Evolutionary conservation across 1,140 invertebrate genomes (phyloP).

Genomic region (Hylaeus anthracinus): DNA sequence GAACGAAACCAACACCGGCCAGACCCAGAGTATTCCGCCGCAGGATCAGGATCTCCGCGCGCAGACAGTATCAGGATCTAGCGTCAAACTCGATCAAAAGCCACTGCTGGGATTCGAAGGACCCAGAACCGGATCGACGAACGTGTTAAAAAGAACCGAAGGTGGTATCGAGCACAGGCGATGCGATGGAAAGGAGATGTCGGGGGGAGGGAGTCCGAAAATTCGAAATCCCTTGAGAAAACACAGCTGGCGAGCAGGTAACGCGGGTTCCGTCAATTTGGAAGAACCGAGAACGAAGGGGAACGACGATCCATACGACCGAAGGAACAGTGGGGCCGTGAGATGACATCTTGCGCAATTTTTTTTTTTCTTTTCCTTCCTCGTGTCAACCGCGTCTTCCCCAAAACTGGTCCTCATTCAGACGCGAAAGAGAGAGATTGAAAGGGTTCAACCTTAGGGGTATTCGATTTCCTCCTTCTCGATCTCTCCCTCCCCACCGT

Average conservation of each 20-base stretch:
- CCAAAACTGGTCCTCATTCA: conserved; percentile 48
- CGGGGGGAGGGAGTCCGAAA: conserved; percentile 53
- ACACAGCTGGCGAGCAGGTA: conserved; percentile 74
- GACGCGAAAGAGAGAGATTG: conserved; percentile 53
- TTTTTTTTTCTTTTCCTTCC: conserved; percentile 55
- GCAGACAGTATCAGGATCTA: conserved; percentile 75
- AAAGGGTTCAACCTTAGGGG: conserved; percentile 71
- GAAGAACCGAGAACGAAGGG: conserved; percentile 38
- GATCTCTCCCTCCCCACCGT: conserved; percentile 3
- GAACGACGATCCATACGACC: background rate
- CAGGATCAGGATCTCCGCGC: conserved; percentile 67
- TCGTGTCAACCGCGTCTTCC: conserved; percentile 45
- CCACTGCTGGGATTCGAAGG: conserved; percentile 46
- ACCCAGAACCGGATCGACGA: conserved; percentile 24
- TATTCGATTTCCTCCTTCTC: conserved; percentile 61
- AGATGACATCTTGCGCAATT: conserved; percentile 79
- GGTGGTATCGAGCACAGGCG: conserved; percentile 8
- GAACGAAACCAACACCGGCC: conserved; percentile 71
- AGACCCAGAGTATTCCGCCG: conserved; percentile 57
- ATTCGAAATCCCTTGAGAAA: conserved; percentile 78
- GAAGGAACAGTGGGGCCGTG: conserved; percentile 33
- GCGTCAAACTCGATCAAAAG: conserved; percentile 75
- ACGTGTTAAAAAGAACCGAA: conserved; percentile 19
- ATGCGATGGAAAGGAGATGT: background rate
- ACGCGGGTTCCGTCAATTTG: conserved; percentile 53